Conservation (phyloP, 2,888 invertebrate species). For the Strigamia transsilvanica region DNA sequence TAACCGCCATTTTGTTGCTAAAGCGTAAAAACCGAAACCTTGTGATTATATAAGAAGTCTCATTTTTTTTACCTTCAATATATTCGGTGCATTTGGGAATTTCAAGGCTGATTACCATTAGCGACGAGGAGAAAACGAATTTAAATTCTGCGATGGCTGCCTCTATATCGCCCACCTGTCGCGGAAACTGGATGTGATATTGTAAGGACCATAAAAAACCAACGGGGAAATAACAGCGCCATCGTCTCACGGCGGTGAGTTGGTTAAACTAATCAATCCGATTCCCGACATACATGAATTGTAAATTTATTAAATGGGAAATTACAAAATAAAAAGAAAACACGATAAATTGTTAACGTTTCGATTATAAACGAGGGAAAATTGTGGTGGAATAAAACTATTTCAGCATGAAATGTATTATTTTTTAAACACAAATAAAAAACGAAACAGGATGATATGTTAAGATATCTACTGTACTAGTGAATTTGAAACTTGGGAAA, state of each 20-base stretch:
- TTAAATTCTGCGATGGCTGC: neutral
- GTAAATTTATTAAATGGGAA: neutral
- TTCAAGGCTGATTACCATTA: constrained; percentile 36
- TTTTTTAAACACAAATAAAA: neutral
- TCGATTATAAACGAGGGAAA: neutral
- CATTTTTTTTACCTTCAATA: neutral
- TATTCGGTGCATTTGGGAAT: neutral
- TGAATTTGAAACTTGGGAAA: neutral
- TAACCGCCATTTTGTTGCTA: neutral
- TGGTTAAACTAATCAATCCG: neutral
- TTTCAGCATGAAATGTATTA: too few relatives aligned
- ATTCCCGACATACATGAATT: neutral
- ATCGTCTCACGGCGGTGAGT: constrained; percentile 1
- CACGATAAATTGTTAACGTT: neutral
- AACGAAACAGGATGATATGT: neutral
- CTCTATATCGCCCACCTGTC: constrained; percentile 2
- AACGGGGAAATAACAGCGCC: neutral
- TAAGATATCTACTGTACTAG: neutral
- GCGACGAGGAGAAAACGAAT: neutral
- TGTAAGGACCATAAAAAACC: neutral
- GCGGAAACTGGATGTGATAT: neutral
- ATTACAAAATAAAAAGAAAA: neutral
- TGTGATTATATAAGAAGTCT: neutral
- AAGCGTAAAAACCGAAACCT: neutral
- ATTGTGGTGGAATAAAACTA: neutral